Evolutionary conservation across 2,113 vertebrate species (phyloP).

Genomic region (Protobothrops flavoviridis): DNA sequence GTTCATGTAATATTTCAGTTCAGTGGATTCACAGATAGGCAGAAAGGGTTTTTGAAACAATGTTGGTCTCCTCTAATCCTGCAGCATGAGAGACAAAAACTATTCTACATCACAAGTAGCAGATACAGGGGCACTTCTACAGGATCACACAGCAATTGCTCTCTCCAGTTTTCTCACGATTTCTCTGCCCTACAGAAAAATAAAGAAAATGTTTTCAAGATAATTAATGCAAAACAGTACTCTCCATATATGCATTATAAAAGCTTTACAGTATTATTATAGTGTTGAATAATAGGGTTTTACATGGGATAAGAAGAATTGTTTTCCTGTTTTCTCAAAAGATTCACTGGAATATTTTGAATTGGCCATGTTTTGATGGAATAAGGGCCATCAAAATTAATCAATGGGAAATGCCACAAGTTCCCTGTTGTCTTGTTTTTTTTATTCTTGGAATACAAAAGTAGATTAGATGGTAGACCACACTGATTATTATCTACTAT

Average conservation of each 20-base stretch:
- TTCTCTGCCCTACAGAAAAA: slow-evolving; percentile 88
- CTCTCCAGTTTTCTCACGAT: slow-evolving; percentile 97
- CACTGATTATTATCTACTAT: background rate
- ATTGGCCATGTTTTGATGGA: background rate
- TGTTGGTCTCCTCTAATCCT: slow-evolving; percentile 72
- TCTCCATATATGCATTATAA: background rate
- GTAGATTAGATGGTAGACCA: background rate
- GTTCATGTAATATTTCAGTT: slow-evolving; percentile 67
- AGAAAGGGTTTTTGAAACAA: slow-evolving; percentile 71
- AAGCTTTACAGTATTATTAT: background rate
- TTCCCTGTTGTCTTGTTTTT: background rate
- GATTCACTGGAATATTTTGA: background rate
- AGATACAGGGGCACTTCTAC: slow-evolving; percentile 76
- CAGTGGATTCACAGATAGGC: slow-evolving; percentile 70
- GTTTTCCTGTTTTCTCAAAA: background rate
- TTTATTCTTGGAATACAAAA: background rate
- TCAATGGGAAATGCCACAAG: background rate
- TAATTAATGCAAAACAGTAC: slow-evolving; percentile 12
- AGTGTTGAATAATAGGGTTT: background rate
- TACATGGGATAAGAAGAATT: background rate
- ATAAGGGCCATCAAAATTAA: background rate
- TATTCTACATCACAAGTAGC: slow-evolving; percentile 73
- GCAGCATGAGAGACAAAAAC: slow-evolving; percentile 81
- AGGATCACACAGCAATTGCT: slow-evolving; percentile 99
- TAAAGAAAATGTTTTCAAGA: slow-evolving; percentile 38